Conservation (phyloP, 2,888 invertebrate species). For the Auanema freiburgensis region DNA sequence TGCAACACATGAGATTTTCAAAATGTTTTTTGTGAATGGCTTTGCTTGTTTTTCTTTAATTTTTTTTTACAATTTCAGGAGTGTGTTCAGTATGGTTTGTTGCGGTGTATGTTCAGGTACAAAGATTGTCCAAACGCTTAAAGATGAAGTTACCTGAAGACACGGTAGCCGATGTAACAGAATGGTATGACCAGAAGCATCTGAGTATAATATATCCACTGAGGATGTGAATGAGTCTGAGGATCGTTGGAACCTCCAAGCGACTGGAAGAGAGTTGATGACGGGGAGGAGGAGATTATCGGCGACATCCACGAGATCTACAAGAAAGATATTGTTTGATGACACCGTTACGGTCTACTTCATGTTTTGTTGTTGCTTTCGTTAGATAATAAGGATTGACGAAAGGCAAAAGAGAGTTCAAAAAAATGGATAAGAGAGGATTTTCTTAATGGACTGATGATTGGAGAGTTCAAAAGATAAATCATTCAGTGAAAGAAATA, state of each 20-base stretch:
- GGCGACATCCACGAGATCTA: conserved; percentile 1
- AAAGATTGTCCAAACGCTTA: too few species aligned
- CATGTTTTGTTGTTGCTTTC: conserved; percentile 5
- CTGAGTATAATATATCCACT: neutral
- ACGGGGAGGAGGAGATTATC: conserved; percentile 2
- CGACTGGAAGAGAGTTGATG: neutral
- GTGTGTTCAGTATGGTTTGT: neutral
- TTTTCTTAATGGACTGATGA: neutral
- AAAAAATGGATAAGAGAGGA: neutral
- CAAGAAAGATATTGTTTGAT: conserved; percentile 1
- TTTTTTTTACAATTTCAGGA: conserved; percentile 1
- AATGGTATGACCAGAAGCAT: conserved; percentile 37
- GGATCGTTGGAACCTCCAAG: too few species aligned
- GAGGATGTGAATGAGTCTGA: too few species aligned
- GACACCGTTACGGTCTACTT: neutral
- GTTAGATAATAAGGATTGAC: neutral
- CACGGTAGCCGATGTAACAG: conserved; percentile 34
- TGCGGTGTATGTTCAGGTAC: neutral
- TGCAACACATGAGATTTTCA: conserved; percentile 19
- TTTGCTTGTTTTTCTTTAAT: neutral
- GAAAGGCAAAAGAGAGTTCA: conserved; percentile 2
- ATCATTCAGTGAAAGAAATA: too few species aligned
- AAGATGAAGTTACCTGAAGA: conserved; percentile 26
- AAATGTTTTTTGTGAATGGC: too few species aligned
- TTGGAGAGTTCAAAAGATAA: neutral